Evolutionary conservation across 2,113 vertebrate species (phyloP).

Genomic region (Vidua chalybeata): DNA sequence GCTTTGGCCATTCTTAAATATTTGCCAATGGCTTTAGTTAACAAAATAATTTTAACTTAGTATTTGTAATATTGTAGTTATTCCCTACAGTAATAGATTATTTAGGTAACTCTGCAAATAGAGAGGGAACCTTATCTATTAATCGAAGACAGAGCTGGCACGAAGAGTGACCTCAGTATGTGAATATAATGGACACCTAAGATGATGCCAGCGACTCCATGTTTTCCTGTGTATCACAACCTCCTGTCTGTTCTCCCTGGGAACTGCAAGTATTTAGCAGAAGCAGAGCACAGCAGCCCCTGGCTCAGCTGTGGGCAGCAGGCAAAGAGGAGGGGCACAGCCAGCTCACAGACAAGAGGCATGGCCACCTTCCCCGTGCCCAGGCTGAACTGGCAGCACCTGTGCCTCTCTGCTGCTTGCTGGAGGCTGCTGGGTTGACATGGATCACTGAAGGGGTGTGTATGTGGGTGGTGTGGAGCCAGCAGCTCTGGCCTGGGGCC

Average conservation of each 20-base stretch:
- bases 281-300: neutral
- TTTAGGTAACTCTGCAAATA: constrained; percentile 63
- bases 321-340: neutral
- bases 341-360: neutral
- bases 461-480: constrained; percentile 12
- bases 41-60: constrained; percentile 52
- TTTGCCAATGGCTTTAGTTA: constrained; percentile 52
- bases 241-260: rapidly evolving
- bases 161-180: constrained; percentile 17
- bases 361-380: neutral
- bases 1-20: constrained; percentile 45
- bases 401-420: neutral
- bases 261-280: rapidly evolving
- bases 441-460: constrained; percentile 24
- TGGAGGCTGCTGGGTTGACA: neutral
- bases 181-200: constrained; percentile 34
- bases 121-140: constrained; percentile 45
- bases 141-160: constrained; percentile 53
- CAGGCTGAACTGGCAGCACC: neutral
- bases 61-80: constrained; percentile 60
- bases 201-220: neutral
- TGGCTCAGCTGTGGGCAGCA: rapidly evolving
- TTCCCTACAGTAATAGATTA: constrained; percentile 45
- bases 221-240: neutral
- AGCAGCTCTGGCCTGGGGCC: constrained; percentile 1